A percentile compares a stretch with the other conserved stretches of the same genome.
phyloP scores from a whole-genome alignment of 2,113 vertebrate genomes.

The Tyrannus savana region DNA sequence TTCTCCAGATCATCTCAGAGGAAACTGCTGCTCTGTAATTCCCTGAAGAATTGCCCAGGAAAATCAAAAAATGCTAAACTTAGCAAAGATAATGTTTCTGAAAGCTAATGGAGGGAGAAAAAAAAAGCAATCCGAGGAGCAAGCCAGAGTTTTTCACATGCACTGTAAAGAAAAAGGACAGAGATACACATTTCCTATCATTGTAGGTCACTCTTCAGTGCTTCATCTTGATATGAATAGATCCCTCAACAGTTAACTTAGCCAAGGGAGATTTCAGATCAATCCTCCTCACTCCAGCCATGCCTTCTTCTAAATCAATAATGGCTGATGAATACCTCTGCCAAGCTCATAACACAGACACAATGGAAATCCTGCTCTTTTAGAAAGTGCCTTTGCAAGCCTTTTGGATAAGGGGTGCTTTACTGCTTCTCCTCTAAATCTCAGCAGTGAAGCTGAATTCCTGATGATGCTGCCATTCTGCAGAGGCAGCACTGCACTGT shows the following conservation, averaged over 20 bases:
- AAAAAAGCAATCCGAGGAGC: background rate
- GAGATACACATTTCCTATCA: background rate
- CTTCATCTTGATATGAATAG: background rate
- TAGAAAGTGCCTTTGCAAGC: conserved; percentile 33
- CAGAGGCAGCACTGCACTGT: background rate
- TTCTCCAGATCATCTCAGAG: background rate
- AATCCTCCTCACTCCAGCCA: conserved; percentile 29
- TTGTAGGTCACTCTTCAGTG: background rate
- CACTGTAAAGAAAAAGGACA: background rate
- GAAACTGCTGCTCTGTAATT: background rate
- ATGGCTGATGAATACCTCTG: conserved; percentile 42
- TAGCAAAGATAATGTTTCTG: background rate
- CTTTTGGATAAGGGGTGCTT: background rate
- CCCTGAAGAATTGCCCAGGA: background rate
- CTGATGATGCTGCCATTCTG: background rate
- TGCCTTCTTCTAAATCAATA: conserved; percentile 35
- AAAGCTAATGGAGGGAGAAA: background rate
- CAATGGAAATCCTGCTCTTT: conserved; percentile 16
- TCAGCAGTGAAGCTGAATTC: background rate
- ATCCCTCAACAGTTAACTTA: conserved; percentile 30
- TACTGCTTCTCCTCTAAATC: background rate
- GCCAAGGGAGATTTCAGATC: conserved; percentile 27
- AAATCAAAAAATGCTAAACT: background rate
- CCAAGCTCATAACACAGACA: background rate
- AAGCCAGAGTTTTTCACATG: background rate